Evolutionary conservation across 2,797 vertebrate species (phyloP), one percentile per base, ranked within the genome.

Genomic region (Amniataba percoides): DNA sequence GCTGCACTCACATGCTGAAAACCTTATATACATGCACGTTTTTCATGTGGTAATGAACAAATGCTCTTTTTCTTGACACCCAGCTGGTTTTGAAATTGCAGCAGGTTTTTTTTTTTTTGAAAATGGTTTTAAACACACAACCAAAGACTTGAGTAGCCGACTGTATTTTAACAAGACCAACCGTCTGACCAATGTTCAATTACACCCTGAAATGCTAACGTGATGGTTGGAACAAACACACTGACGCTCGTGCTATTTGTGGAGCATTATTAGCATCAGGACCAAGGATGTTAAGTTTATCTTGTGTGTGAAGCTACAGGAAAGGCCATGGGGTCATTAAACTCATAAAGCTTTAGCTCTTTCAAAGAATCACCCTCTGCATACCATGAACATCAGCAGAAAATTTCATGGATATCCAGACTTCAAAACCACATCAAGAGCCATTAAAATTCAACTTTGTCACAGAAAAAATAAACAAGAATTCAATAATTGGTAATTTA

Each of bases 91-190:
- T 60, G 40, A 71, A 67, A 57, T 56, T 60, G 61, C 21, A 42
- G 34, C 27, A 42, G 27, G 11, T 59, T 81, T 74, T 46, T 42
- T 31, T 7, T 59, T 81, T 74, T 46, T 42, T 31, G 27, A 25
- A 68, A 60, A 34, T 34, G 48, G 23, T 31, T 74, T 59, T 34
- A 56, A 70, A 56, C 5, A 6, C n/a, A 51, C 61, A 65, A 60
- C 46, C 71, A 80, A 57, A 64, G 59, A 52, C 36, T 64, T 40
- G 27, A 52, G 53, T 11, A 65, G 60, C 27, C 6, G 3, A 42
- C 21, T 59, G 40, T 34, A 21, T 56, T 71, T 76, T 45, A 76
- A 76, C 67, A 55, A 60, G 69, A 70, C 66, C 78, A 39, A 61
- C 78, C 57, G 58, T 68, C 63, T 73, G 57, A 79, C 12, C 4